These are phyloP conservation scores for Drosophila borealis DNA, from an alignment of 2,888 invertebrate genomes.

Conservation along the genomic window DNA sequence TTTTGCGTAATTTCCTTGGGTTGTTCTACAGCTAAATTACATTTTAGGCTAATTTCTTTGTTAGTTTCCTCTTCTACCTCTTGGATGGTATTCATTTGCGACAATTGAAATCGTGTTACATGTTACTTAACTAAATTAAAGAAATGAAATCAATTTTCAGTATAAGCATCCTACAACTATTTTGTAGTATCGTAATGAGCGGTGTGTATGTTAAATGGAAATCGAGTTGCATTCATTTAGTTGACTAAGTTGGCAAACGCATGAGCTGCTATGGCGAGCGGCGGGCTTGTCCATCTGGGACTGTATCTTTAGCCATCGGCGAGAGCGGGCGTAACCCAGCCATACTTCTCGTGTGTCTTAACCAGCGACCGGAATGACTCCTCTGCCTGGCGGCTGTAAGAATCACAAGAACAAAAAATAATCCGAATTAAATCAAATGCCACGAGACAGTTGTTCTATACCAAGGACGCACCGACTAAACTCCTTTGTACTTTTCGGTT, in stretches of 20 bases:
- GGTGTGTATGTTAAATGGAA: slow-evolving; percentile 51
- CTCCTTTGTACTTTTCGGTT: slow-evolving; percentile 91
- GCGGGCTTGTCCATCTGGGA: slow-evolving; percentile 30
- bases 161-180: slow-evolving; percentile 60
- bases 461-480: slow-evolving; percentile 86
- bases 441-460: background rate
- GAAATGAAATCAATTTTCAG: slow-evolving; percentile 26
- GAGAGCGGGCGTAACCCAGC: slow-evolving; percentile 95
- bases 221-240: slow-evolving; percentile 40
- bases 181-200: slow-evolving; percentile 57
- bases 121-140: slow-evolving; percentile 46
- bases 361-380: slow-evolving; percentile 94
- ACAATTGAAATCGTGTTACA: slow-evolving; percentile 74
- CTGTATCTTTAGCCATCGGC: slow-evolving; percentile 90
- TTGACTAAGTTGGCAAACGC: slow-evolving; percentile 74
- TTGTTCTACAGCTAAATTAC: slow-evolving; percentile 71
- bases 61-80: slow-evolving; percentile 34
- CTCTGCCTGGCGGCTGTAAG: slow-evolving; percentile 90
- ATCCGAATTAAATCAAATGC: background rate
- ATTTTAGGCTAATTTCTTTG: slow-evolving; percentile 65
- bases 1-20: slow-evolving; percentile 34
- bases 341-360: slow-evolving; percentile 95
- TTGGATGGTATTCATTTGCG: slow-evolving; percentile 72
- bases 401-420: background rate
- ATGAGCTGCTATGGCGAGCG: slow-evolving; percentile 64